Base-by-base conservation (phyloP, 64 coral and sea anemone species). In the Trachythela sp. region DNA sequence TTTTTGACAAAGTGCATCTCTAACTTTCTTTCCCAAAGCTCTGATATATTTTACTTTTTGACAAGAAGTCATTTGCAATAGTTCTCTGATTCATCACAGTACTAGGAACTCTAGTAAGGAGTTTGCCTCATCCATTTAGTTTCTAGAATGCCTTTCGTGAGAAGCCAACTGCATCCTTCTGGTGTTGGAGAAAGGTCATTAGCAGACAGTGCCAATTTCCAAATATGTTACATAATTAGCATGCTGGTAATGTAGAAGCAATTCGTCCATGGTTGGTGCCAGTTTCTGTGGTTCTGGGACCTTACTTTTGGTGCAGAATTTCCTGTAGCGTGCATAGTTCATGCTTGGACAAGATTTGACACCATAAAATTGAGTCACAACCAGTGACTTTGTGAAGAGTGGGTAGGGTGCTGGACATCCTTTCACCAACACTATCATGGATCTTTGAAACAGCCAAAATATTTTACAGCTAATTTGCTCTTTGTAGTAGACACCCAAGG, bases 61-160 rank as follows among this genome's bases (percentile, higher is more conserved):
- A 30, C 84, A 86, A 48, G 43, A 40, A n/a, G 56, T 86, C 84
- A 86, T 86, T 48, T 86, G 84, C 45, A 86, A 48, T 8, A 86
- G 51, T 22, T 86, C 51, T 50, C 84, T 86, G 13, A 86, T 48
- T 85, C n/a, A n/a, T n/a, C n/a, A n/a, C n/a, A n/a, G n/a, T n/a
- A 49, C 15, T 29, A 84, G 49, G 10, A 87, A 59, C 17, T 71
- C 90, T 17, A 91, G n/a, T 50, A 91, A 30, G 71, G 84, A 22
- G n/a, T 48, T 32, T 38, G 85, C 17, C 83, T 85, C 89, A 86
- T 85, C 43, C 85, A 76, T 29, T 48, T 31, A 41, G 83, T 48
- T 11, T 20, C 33, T 40, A 88, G 39, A 36, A 67, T 59, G 58
- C 58, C 35, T 31, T 39, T 14, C 39, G 52, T 49, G 15, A 49